Conservation (phyloP, 2,113 vertebrate genomes). For the Chitala chitala region DNA sequence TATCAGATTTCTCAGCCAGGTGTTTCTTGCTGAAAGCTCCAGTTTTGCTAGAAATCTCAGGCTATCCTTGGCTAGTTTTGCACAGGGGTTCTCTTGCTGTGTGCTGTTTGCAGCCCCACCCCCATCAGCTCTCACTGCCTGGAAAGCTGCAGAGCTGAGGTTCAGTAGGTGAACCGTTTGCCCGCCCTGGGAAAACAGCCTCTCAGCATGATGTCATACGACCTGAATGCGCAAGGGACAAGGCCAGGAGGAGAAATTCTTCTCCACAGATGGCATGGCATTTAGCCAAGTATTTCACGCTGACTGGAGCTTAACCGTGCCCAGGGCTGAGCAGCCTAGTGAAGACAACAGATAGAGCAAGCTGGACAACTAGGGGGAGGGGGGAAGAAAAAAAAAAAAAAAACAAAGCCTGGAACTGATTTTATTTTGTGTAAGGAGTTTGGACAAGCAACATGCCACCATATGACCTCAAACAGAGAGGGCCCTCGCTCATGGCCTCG, state of each 20-base stretch:
- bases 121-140: background rate
- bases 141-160: background rate
- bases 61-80: background rate
- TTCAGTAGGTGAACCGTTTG: background rate
- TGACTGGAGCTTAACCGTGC: background rate
- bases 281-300: background rate
- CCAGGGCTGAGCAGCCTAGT: background rate
- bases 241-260: background rate
- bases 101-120: background rate
- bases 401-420: background rate
- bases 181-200: background rate
- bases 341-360: background rate
- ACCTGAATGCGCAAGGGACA: background rate
- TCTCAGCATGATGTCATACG: background rate
- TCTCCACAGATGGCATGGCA: background rate
- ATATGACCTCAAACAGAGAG: conserved; percentile 3
- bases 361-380: too few species aligned
- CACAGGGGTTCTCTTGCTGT: background rate
- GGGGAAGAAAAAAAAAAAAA: background rate
- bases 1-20: too few species aligned
- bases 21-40: background rate
- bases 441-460: background rate
- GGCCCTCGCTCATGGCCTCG: background rate
- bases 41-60: background rate
- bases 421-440: too few species aligned